Base-by-base conservation (phyloP, 2,888 invertebrate genomes). In the Laothoe populi region DNA sequence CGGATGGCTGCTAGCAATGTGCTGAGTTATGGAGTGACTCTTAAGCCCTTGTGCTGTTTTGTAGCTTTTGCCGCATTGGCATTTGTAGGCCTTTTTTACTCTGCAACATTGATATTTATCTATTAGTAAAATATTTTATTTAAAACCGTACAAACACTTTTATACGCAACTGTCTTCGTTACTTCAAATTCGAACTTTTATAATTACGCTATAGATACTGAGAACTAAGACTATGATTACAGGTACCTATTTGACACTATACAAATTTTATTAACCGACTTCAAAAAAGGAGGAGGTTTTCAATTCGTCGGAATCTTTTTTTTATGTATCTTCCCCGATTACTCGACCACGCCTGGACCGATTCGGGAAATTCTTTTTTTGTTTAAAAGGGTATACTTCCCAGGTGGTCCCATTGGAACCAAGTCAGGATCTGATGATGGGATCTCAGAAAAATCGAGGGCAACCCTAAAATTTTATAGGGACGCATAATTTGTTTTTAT, bases 31-130 rank as follows among this genome's bases (percentile, higher is more conserved):
- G 1, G 95, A 94, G 84, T 97, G 97, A 77, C 94, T 95, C 81
- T 96, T 96, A 77, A 97, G 93, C 64, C 96, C 96, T 86, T 96
- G 96, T 59, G 95, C 94, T 68, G 96, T 96, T 90, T 96, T 96
- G 93, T 97, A 97, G 84, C 95, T 96, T 93, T 97, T 97, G 77
- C 96, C 96, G 92, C 97, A 97, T 82, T 95, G 95, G 86, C 97
- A 97, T 84, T 95, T 96, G 92, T 95, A 97, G 46, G 95, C 95
- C 92, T 97, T 97, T 85, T 95, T 95, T 82, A 96, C 94, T 92
- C 96, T 96, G 92, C 45, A 93, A 87, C 71, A 66, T 57, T n/a
- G n/a, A 62, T 24, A 35, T 19, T n/a, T 57, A 40, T 21, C 7
- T 31, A 16, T 53, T 21, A 19, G 1, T 4, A 57, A 21, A 23